Conservation (phyloP, 2,113 vertebrate species). For the Perca fluviatilis region DNA sequence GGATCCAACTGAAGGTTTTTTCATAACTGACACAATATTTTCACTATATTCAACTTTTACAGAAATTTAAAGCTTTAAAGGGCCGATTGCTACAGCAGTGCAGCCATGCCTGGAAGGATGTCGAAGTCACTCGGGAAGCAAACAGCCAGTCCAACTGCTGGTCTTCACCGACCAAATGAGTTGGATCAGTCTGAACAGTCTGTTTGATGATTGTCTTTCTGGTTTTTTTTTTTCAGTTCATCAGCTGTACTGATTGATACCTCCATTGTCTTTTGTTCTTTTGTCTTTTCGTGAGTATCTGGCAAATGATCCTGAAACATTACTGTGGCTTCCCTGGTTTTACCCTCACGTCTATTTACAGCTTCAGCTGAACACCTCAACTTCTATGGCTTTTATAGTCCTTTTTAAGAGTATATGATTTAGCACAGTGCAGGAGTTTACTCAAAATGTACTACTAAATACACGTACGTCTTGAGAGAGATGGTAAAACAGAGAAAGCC, state of each 20-base stretch:
- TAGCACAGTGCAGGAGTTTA: slow-evolving; percentile 74
- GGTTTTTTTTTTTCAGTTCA: slow-evolving; percentile 45
- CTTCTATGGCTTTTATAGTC: slow-evolving; percentile 59
- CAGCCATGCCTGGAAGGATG: slow-evolving; percentile 50
- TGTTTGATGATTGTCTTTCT: slow-evolving; percentile 44
- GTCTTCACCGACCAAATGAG: slow-evolving; percentile 27
- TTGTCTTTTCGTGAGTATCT: slow-evolving; percentile 36
- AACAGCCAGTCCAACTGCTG: slow-evolving; percentile 45
- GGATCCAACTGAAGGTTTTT: slow-evolving; percentile 34
- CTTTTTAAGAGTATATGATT: slow-evolving; percentile 60
- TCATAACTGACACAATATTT: slow-evolving; percentile 36
- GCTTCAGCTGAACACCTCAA: slow-evolving; percentile 48
- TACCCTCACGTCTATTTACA: slow-evolving; percentile 61
- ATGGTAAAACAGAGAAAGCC: slow-evolving; percentile 58
- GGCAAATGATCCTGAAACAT: slow-evolving; percentile 55
- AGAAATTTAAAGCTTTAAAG: slow-evolving; percentile 64
- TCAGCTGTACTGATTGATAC: slow-evolving; percentile 32
- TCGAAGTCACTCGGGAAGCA: slow-evolving; percentile 39
- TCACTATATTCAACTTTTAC: slow-evolving; percentile 30
- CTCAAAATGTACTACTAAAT: slow-evolving; percentile 69
- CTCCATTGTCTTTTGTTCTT: slow-evolving; percentile 32
- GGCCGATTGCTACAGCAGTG: slow-evolving; percentile 67
- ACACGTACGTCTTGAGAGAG: slow-evolving; percentile 56
- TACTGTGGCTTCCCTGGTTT: slow-evolving; percentile 56
- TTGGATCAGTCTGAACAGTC: slow-evolving; percentile 50